Evolutionary conservation across 2,113 vertebrate species (phyloP).

Genomic region (Oophaga pumilio): DNA sequence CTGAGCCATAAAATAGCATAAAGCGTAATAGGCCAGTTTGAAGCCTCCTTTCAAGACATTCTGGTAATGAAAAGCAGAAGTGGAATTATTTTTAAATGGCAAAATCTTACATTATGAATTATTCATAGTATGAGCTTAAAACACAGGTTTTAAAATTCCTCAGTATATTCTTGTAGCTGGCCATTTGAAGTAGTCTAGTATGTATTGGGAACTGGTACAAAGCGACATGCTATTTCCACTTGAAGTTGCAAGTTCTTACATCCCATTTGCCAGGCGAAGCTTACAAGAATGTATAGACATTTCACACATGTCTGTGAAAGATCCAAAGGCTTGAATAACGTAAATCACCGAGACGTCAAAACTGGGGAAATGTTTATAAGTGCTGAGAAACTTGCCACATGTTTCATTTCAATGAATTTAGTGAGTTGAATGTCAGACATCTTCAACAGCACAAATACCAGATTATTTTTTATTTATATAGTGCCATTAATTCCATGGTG

Average conservation of each 20-base stretch:
- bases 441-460: neutral
- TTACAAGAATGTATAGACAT: constrained; percentile 32
- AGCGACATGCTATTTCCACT: constrained; percentile 32
- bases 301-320: constrained; percentile 11
- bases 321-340: constrained; percentile 17
- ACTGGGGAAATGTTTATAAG: constrained; percentile 25
- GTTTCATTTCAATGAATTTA: constrained; percentile 11
- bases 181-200: constrained; percentile 23
- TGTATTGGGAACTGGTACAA: constrained; percentile 28
- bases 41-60: constrained; percentile 17
- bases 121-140: constrained; percentile 30
- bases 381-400: neutral
- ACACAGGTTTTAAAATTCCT: constrained; percentile 45
- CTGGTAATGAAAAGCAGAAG: constrained; percentile 49
- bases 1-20: neutral
- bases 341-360: constrained; percentile 29
- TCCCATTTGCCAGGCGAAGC: constrained; percentile 8
- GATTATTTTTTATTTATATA: too few relatives aligned
- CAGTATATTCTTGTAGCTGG: constrained; percentile 15
- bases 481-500: too few relatives aligned
- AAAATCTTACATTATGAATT: constrained; percentile 31
- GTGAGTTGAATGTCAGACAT: neutral
- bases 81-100: constrained; percentile 49
- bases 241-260: constrained; percentile 1
- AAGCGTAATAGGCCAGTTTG: constrained; percentile 26